Percentiles rank a stretch among this genome's conserved stretches.
phyloP scores from a whole-genome alignment of 2,113 vertebrate species.

The Recurvirostra avosetta region DNA sequence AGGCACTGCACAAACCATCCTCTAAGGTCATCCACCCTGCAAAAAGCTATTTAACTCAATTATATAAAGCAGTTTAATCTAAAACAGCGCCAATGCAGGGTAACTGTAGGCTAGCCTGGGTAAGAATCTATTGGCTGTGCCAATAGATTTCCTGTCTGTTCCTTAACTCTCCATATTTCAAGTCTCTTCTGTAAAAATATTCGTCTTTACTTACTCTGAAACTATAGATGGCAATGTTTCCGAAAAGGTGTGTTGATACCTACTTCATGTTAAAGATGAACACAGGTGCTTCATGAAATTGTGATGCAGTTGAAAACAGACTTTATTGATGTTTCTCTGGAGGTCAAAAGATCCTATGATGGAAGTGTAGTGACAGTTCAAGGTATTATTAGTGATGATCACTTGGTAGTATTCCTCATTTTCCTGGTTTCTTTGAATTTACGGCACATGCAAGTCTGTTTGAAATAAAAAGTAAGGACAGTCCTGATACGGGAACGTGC shows the following conservation, averaged over 20 bases:
- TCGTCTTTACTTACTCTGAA: not conserved
- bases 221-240: not conserved
- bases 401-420: not conserved
- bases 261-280: not conserved
- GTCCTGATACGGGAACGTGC: fast-evolving
- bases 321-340: not conserved
- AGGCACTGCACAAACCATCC: not conserved
- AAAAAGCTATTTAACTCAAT: not conserved
- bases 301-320: not conserved
- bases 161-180: not conserved
- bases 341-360: not conserved
- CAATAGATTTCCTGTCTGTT: not conserved
- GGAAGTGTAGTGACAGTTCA: not conserved
- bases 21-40: not conserved
- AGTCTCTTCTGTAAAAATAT: not conserved
- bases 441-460: not conserved
- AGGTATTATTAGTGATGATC: not conserved
- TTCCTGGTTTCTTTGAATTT: not conserved
- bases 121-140: not conserved
- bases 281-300: not conserved
- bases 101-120: not conserved
- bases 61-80: not conserved
- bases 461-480: not conserved
- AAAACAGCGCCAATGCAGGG: not conserved
- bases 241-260: not conserved